Percentiles rank a stretch among this genome's conserved stretches.
Conservation (phyloP, 2,888 invertebrate genomes). For the Drosophila paramelanica region DNA sequence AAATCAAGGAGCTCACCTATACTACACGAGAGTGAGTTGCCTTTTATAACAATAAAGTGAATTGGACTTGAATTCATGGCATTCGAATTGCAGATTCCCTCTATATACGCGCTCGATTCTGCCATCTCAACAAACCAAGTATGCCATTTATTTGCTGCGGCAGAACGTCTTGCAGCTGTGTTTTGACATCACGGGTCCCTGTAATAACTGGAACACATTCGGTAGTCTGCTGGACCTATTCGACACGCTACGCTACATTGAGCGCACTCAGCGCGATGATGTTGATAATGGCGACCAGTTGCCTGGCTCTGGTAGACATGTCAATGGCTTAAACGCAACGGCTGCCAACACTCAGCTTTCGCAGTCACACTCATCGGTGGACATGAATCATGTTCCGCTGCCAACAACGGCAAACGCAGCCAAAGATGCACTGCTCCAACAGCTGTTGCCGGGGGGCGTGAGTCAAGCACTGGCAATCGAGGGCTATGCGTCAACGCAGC, state of each 20-base stretch:
- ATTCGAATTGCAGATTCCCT: slow-evolving; percentile 89
- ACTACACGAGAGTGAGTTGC: slow-evolving; percentile 87
- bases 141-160: slow-evolving; percentile 96
- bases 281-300: slow-evolving; percentile 22
- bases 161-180: slow-evolving; percentile 97
- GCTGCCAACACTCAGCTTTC: slow-evolving; percentile 62
- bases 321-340: slow-evolving; percentile 51
- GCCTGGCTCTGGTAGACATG: slow-evolving; percentile 29
- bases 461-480: slow-evolving; percentile 71
- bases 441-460: slow-evolving; percentile 58
- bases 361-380: slow-evolving; percentile 82
- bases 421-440: slow-evolving; percentile 65
- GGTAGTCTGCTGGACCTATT: slow-evolving; percentile 82
- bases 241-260: slow-evolving; percentile 65
- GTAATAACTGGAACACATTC: slow-evolving; percentile 82
- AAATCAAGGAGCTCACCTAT: slow-evolving; percentile 89
- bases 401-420: slow-evolving; percentile 65
- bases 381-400: slow-evolving; percentile 79
- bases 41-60: not conserved
- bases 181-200: slow-evolving; percentile 78
- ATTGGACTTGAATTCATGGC: not conserved
- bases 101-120: slow-evolving; percentile 87
- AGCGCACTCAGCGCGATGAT: slow-evolving; percentile 67
- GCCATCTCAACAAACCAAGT: slow-evolving; percentile 87
- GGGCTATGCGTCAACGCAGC: slow-evolving; percentile 68